Conservation (phyloP, 2,113 vertebrate genomes). For the Chlamydotis undulata region DNA sequence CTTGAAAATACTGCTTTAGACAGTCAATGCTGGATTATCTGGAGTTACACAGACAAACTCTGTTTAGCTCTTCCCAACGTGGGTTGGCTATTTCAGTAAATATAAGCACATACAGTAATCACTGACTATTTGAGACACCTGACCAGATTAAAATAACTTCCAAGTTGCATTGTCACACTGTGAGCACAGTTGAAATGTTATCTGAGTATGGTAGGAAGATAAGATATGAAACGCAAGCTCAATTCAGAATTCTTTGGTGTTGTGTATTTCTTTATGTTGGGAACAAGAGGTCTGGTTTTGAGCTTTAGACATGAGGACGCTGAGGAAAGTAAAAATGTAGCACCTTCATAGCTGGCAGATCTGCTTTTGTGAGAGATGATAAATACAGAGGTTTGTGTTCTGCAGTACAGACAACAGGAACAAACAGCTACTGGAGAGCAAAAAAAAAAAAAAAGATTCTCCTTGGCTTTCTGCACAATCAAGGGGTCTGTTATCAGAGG, state of each 20-base stretch:
- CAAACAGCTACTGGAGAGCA: neutral
- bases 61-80: neutral
- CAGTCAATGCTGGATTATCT: neutral
- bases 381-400: neutral
- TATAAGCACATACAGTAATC: neutral
- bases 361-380: neutral
- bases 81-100: neutral
- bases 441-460: neutral
- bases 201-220: neutral
- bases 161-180: neutral
- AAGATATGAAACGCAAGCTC: neutral
- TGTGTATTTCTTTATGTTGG: neutral
- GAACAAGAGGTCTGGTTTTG: neutral
- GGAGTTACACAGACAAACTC: neutral
- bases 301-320: neutral
- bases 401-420: neutral
- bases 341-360: neutral
- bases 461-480: neutral
- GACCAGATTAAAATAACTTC: neutral
- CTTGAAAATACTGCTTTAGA: neutral
- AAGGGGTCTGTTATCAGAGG: neutral
- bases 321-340: neutral
- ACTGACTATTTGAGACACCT: neutral
- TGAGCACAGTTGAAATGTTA: neutral
- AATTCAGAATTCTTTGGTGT: neutral